These are phyloP conservation scores for Andrena bicolor DNA, from an alignment of 2,888 invertebrate species.

Conservation along the genomic window DNA sequence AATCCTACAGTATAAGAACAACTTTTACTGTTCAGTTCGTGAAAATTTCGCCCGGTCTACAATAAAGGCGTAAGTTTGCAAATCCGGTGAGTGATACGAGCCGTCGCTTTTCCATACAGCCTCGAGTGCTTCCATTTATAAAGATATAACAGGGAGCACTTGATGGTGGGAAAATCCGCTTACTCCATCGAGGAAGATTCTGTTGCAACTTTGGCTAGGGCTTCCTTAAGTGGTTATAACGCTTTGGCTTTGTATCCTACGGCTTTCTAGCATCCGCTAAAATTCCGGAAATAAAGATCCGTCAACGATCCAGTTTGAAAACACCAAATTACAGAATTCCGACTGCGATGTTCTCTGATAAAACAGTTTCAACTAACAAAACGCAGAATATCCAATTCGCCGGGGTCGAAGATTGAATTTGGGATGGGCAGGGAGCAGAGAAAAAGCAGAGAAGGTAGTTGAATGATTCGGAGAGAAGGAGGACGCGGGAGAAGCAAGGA, in stretches of 20 bases:
- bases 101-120: slow-evolving; percentile 66
- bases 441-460: slow-evolving; percentile 1
- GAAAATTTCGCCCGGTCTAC: not conserved
- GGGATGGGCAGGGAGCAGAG: not conserved
- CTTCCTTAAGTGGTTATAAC: slow-evolving; percentile 84
- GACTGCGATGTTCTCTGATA: too few relatives aligned
- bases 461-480: slow-evolving; percentile 49
- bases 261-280: slow-evolving; percentile 70
- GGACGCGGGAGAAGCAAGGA: slow-evolving; percentile 51
- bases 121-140: slow-evolving; percentile 84
- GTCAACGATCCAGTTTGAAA: slow-evolving; percentile 58
- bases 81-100: slow-evolving; percentile 80
- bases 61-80: slow-evolving; percentile 76
- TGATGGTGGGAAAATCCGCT: slow-evolving; percentile 80
- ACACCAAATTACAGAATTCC: slow-evolving; percentile 37
- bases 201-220: slow-evolving; percentile 74
- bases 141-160: slow-evolving; percentile 83
- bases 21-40: not conserved
- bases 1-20: not conserved
- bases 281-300: slow-evolving; percentile 76
- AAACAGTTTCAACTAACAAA: not conserved
- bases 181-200: slow-evolving; percentile 78
- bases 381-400: too few relatives aligned
- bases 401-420: not conserved
- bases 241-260: slow-evolving; percentile 81